A percentile compares a stretch with the other conserved stretches of the same genome.
phyloP scores from a whole-genome alignment of 2,113 vertebrate genomes.

The Pygoscelis antarcticus region DNA sequence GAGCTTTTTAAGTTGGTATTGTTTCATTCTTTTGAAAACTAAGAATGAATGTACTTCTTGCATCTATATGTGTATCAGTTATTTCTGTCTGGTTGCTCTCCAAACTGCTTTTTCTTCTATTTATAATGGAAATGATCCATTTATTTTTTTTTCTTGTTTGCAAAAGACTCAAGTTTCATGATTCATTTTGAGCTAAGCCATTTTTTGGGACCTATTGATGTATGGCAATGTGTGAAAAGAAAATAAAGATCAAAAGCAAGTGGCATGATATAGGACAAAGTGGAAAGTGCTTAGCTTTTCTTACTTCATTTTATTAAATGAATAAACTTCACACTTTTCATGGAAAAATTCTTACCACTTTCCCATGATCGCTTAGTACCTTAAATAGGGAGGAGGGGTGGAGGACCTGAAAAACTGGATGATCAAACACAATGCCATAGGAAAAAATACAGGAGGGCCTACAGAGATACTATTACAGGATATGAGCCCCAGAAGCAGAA shows the following conservation, averaged over 20 bases:
- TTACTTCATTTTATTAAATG: background rate
- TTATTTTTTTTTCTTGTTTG: background rate
- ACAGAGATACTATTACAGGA: background rate
- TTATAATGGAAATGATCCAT: rapidly evolving
- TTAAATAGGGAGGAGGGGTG: background rate
- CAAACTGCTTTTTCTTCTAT: background rate
- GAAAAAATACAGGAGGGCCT: background rate
- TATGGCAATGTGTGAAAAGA: background rate
- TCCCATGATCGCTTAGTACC: background rate
- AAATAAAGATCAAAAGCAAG: background rate
- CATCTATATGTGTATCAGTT: background rate
- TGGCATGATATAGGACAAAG: background rate
- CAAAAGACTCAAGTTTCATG: background rate
- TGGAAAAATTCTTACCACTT: background rate
- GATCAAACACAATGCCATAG: background rate
- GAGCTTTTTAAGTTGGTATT: background rate
- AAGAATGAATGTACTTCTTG: background rate
- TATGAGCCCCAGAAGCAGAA: background rate
- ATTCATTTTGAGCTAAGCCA: background rate
- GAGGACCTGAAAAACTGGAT: background rate
- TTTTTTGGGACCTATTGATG: background rate
- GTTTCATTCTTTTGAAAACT: background rate
- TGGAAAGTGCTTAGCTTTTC: background rate
- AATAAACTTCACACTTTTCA: background rate
- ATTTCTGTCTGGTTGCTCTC: background rate